Evolutionary conservation across 2,888 invertebrate genomes (phyloP), one percentile per base, ranked within the genome.

Genomic region (Zeuzera pyrina): DNA sequence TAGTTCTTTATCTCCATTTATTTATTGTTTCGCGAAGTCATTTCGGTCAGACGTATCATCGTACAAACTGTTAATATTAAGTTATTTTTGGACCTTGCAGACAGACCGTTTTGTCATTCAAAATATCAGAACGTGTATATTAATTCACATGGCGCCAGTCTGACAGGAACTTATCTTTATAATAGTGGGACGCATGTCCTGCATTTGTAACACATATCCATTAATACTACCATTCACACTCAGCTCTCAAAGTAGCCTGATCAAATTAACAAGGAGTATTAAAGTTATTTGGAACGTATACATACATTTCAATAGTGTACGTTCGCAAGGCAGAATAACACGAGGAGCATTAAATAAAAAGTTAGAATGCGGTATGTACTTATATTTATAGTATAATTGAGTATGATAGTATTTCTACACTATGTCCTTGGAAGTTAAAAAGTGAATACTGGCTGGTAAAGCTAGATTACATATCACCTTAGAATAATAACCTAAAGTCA

Each of bases 131-230:
- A 5, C 22, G 25, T 14, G 31, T 39, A 32, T 49, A 55, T 52
- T 41, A 50, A 41, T 43, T 42, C 49, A 47, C 34, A 49, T 57
- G 65, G 63, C 65, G 68, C 68, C 68, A 57, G 34, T 47, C 40
- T 45, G 49, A 46, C 47, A 43, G 47, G 42, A 52, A 56, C 51
- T 68, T 65, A 69, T 70, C 60, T 46, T 49, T 36, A 49, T 54
- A 53, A 66, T 58, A 55, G 52, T 52, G 47, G 57, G 54, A 52
- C 61, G 56, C 48, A 52, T 54, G 53, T 56, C 54, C 50, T 41
- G 49, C 40, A 37, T 52, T 49, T 47, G 33, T 16, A 28, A 48
- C 42, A 33, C 39, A 39, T 45, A 38, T 30, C 34, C 19, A 25
- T 28, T 34, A 28, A 33, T 30, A 22, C 30, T 21, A 13, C 29